phyloP scores from a whole-genome alignment of 2,888 invertebrate genomes.

The Cepaea hortensis region DNA sequence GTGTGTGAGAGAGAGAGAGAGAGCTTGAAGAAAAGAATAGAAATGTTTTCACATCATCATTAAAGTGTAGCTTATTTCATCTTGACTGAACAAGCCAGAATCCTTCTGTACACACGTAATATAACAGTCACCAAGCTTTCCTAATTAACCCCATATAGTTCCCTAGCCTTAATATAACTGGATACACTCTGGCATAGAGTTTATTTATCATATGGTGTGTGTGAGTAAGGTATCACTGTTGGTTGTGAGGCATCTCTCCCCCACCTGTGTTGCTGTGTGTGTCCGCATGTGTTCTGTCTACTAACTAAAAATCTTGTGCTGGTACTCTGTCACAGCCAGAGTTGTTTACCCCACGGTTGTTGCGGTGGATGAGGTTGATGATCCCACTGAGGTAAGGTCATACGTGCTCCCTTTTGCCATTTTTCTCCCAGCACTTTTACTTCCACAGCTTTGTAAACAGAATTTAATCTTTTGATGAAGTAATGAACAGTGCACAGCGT shows the following conservation, averaged over 20 bases:
- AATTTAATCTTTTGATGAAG: not conserved
- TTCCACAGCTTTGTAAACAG: constrained; percentile 9
- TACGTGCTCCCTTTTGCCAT: not conserved
- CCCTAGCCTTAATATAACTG: no score
- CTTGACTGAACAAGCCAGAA: no score
- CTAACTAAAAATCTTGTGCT: constrained; percentile 26
- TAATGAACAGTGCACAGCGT: not conserved
- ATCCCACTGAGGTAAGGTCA: constrained; percentile 33
- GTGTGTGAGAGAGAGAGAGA: no score
- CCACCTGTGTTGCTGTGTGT: not conserved
- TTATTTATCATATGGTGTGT: no score
- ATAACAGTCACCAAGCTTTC: no score
- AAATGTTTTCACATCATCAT: no score
- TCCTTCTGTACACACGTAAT: no score
- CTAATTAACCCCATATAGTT: no score
- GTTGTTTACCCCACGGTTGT: constrained; percentile 2
- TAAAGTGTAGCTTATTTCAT: no score
- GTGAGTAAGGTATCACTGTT: not conserved
- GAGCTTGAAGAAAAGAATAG: no score
- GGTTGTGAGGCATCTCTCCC: not conserved
- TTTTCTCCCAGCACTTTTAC: not conserved
- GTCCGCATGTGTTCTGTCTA: not conserved
- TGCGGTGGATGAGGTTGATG: constrained; percentile 32
- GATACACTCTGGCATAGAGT: no score
- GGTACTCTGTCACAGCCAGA: constrained; percentile 42